These are phyloP conservation scores for Trachurus trachurus DNA, from an alignment of 2,797 vertebrate genomes.

Conservation along the genomic window DNA sequence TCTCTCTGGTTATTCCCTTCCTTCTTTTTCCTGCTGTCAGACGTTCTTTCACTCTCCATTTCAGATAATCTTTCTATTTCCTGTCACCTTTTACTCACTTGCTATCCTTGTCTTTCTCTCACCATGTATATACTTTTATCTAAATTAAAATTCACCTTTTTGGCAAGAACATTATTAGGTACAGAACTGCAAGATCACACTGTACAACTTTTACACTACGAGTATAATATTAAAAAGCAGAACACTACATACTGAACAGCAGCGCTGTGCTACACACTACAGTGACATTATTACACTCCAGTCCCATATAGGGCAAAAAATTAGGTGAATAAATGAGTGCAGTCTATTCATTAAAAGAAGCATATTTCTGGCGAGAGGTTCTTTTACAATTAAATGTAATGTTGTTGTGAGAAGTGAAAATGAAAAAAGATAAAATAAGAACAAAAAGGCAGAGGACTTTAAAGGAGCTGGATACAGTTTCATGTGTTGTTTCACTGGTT, in stretches of 20 bases:
- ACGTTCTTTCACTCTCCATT: constrained; percentile 58
- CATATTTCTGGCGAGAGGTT: neutral
- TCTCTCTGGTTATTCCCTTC: constrained; percentile 49
- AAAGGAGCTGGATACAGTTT: constrained; percentile 6
- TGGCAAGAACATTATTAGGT: constrained; percentile 18
- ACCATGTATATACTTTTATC: constrained; percentile 1
- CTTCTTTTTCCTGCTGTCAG: constrained; percentile 56
- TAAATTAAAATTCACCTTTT: constrained; percentile 41
- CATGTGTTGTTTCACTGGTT: constrained; percentile 15
- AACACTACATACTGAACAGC: too few relatives aligned
- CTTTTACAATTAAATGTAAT: neutral
- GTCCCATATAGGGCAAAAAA: too few relatives aligned
- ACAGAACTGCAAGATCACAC: neutral
- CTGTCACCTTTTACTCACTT: constrained; percentile 51
- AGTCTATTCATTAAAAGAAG: neutral
- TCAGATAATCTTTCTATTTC: constrained; percentile 59
- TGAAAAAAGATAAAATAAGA: neutral
- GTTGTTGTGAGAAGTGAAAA: neutral
- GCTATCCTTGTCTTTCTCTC: constrained; percentile 43
- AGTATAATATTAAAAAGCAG: neutral
- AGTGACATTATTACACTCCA: neutral
- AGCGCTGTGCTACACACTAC: neutral
- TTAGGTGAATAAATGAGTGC: neutral
- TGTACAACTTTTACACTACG: neutral
- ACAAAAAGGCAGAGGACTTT: neutral